Percentiles rank a stretch among this genome's conserved stretches.
Conservation (phyloP, 2,113 vertebrate species). For the human (Homo sapiens) region DNA sequence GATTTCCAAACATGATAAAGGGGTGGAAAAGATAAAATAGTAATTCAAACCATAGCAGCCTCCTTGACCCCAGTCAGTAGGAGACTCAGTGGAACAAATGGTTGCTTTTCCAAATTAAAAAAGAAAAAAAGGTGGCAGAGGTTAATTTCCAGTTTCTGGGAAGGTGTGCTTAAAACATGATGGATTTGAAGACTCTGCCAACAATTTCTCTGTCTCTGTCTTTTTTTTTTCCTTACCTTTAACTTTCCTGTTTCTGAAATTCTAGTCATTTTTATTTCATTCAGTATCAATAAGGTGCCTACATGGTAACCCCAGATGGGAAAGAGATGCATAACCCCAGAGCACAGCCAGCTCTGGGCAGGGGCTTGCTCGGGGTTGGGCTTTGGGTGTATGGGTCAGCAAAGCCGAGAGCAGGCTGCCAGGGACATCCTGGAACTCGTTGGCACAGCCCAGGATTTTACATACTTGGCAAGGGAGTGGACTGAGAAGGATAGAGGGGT, state of each 20-base stretch:
- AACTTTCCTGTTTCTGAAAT: slow-evolving; percentile 24
- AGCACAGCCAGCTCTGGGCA: not conserved
- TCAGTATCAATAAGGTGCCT: not conserved
- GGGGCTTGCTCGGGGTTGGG: not conserved
- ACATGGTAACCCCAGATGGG: not conserved
- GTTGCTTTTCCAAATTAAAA: not conserved
- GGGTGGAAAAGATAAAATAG: not conserved
- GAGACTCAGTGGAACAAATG: slow-evolving; percentile 7
- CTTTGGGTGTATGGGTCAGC: not conserved
- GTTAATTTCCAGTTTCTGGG: slow-evolving; percentile 56
- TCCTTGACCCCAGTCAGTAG: slow-evolving; percentile 24
- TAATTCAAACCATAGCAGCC: slow-evolving; percentile 12
- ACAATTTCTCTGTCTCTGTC: not conserved
- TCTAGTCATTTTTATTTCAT: slow-evolving; percentile 9
- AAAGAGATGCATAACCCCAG: not conserved
- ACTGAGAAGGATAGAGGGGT: not conserved
- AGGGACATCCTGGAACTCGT: not conserved
- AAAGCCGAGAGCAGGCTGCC: not conserved
- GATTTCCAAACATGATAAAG: slow-evolving; percentile 55
- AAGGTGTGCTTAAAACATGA: slow-evolving; percentile 34
- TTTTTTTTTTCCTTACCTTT: not conserved
- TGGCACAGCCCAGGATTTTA: not conserved
- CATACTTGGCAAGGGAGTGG: too few relatives aligned
- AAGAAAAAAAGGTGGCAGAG: not conserved
- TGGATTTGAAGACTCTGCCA: slow-evolving; percentile 36